Base-by-base conservation (phyloP, 2,797 vertebrate species). In the Siniperca obscura region DNA sequence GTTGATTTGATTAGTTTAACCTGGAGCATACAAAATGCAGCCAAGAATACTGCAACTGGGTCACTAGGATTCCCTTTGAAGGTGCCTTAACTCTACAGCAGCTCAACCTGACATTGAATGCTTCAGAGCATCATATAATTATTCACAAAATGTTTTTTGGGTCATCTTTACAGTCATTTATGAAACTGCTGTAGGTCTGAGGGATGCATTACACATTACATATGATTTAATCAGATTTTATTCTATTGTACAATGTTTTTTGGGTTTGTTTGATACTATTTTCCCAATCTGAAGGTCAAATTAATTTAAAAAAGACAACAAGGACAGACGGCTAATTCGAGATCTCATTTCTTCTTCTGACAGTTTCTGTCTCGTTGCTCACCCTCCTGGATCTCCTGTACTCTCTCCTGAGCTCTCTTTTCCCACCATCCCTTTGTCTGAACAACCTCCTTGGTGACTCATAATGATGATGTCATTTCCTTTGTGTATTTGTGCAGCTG, bases 401-500 rank as follows among this genome's bases (percentile, higher is more conserved):
- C 44, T 30, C 50, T 65, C 36, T 70, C 46, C 40, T 16, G 4
- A 46, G 44, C 61, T 61, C 68, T 34, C 65, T 21, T 69, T 79
- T 70, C 74, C 74, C 80, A 68, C 60, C 57, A 38, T 50, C 60
- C 67, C 66, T 50, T 70, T 10, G 19, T 53, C 64, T 74, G 75
- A 83, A 57, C 68, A 57, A 52, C 73, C 79, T 78, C 82, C 79
- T 78, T 3, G 1, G 30, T 90, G 85, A 91, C 62, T 90, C 90
- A 87, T 56, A 16, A 62, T 27, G 40, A 70, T 91, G 84, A 90
- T 90, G 90, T 91, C 85, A 91, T 90, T 93, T 94, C 91, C 92
- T 92, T 42, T 91, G 84, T 87, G 86, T 95, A 80, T 94, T 94
- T 93, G 77, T 81, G 84, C 91, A 93, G 93, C 89, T 92, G 90